Conservation (phyloP, 2,113 vertebrate genomes). For the Alligator mississippiensis region DNA sequence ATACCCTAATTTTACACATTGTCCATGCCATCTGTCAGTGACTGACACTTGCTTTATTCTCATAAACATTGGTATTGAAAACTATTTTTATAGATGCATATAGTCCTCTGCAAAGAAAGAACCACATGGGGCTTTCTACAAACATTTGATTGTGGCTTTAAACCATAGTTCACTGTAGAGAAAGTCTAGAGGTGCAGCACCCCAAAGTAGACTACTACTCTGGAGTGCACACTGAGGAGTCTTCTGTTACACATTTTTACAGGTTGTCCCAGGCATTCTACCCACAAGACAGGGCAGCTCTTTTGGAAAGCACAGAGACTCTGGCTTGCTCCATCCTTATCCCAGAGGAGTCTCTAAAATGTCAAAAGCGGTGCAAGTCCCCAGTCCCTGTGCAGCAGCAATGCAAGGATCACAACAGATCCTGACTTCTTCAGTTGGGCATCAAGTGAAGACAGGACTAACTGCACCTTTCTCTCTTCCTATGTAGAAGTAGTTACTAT, state of each 20-base stretch:
- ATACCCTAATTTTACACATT: background rate
- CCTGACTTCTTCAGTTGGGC: background rate
- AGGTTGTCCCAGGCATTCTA: background rate
- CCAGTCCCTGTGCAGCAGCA: background rate
- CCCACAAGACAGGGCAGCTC: background rate
- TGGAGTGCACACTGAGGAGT: background rate
- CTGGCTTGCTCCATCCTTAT: background rate
- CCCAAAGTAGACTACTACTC: background rate
- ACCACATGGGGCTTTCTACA: background rate
- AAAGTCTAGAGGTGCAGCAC: background rate
- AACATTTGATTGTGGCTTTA: background rate
- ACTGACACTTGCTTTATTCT: background rate
- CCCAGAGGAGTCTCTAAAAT: background rate
- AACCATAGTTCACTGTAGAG: background rate
- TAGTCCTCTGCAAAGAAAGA: rapidly evolving
- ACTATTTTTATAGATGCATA: background rate
- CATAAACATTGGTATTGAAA: background rate
- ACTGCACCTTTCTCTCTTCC: background rate
- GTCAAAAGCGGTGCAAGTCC: background rate
- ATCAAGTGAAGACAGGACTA: background rate
- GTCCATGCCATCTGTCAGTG: background rate
- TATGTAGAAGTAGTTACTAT: background rate
- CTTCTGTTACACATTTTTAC: background rate
- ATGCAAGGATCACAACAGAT: background rate
- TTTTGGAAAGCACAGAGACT: background rate